These are phyloP conservation scores for Coryphaenoides rupestris DNA, from an alignment of 2,113 vertebrate genomes.

Conservation along the genomic window DNA sequence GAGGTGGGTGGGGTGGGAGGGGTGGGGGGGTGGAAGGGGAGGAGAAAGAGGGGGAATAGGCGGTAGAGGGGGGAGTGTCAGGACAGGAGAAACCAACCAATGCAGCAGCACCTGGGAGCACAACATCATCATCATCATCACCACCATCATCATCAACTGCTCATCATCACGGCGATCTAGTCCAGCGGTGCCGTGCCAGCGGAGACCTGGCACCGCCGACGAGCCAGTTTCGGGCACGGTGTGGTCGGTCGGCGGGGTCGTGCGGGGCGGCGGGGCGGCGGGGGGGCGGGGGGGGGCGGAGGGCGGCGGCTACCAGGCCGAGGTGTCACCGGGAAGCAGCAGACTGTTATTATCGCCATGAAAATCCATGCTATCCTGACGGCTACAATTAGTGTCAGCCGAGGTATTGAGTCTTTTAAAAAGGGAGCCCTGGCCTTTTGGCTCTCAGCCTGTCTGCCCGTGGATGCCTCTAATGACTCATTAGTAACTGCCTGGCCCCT, in stretches of 20 bases:
- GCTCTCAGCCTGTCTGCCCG: conserved; percentile 75
- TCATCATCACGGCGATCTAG: background rate
- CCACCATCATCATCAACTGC: too few species aligned
- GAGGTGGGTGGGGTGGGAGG: too few species aligned
- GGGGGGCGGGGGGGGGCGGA: background rate
- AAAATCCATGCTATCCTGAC: conserved; percentile 76
- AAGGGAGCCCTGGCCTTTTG: conserved; percentile 74
- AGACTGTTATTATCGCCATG: conserved; percentile 77
- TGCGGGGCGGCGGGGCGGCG: too few species aligned
- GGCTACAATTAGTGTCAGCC: conserved; percentile 77
- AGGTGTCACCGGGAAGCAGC: conserved; percentile 65
- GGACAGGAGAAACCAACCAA: too few species aligned
- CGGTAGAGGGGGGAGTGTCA: too few species aligned
- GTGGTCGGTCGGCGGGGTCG: too few species aligned
- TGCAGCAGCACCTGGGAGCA: too few species aligned
- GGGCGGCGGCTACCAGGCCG: conserved; percentile 61
- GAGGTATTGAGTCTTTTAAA: conserved; percentile 78
- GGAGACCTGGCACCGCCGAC: conserved; percentile 44
- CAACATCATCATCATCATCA: too few species aligned
- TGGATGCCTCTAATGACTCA: conserved; percentile 76
- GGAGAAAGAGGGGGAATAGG: too few species aligned
- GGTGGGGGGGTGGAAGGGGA: too few species aligned
- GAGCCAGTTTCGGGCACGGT: conserved; percentile 47
- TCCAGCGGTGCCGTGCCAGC: conserved; percentile 12
- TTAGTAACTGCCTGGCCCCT: conserved; percentile 78